A percentile compares a stretch with the other conserved stretches of the same genome.
Evolutionary conservation across 2,797 vertebrate genomes (phyloP).

Genomic region (Gobio occitaniae): DNA sequence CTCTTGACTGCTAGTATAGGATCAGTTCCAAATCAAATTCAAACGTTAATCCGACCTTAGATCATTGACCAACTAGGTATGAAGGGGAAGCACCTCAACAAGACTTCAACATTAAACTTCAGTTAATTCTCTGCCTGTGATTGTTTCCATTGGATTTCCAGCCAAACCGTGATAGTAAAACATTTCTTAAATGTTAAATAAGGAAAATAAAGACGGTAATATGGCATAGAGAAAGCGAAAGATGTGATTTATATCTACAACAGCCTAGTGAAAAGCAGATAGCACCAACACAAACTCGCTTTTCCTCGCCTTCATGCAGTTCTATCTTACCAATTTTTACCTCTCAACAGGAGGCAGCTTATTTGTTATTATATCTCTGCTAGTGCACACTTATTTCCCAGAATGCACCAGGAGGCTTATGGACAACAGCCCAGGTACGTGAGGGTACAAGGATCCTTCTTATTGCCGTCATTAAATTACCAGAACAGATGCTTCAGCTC

Average conservation of each 20-base stretch:
- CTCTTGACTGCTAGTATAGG: background rate
- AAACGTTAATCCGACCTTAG: background rate
- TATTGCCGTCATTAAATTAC: slow-evolving; percentile 51
- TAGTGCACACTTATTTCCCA: slow-evolving; percentile 37
- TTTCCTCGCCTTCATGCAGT: background rate
- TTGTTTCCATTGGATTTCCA: slow-evolving; percentile 37
- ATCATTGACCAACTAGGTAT: background rate
- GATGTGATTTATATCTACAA: slow-evolving; percentile 17
- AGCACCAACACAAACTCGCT: slow-evolving; percentile 15
- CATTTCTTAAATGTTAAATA: slow-evolving; percentile 29
- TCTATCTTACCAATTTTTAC: slow-evolving; percentile 14
- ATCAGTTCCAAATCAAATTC: background rate
- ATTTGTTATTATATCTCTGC: slow-evolving; percentile 35
- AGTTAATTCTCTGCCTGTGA: background rate
- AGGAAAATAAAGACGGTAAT: slow-evolving; percentile 7
- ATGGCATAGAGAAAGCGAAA: background rate
- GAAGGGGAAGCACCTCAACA: background rate
- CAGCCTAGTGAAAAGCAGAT: slow-evolving; percentile 4
- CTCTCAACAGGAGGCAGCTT: slow-evolving; percentile 22
- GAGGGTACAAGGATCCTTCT: slow-evolving; percentile 39
- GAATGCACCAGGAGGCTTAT: slow-evolving; percentile 43
- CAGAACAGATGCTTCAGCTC: slow-evolving; percentile 50
- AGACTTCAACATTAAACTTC: background rate
- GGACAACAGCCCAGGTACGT: slow-evolving; percentile 42
- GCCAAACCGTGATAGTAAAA: slow-evolving; percentile 23